phyloP scores from a whole-genome alignment of 1,140 invertebrate genomes.

The Meteorus sp. region DNA sequence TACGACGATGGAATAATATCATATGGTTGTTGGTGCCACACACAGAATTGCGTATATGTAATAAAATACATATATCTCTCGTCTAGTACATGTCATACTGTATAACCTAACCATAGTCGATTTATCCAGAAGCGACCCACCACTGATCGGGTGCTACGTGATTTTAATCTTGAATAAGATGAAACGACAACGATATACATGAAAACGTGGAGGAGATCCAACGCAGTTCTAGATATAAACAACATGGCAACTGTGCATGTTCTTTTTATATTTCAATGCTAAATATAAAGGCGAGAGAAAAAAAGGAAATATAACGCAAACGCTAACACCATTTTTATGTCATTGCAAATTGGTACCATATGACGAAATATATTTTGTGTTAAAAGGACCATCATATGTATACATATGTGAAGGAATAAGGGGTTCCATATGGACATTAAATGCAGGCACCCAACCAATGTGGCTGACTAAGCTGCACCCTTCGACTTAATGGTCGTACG shows the following conservation, averaged over 20 bases:
- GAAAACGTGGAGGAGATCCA: constrained; percentile 2
- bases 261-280: neutral
- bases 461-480: constrained; percentile 43
- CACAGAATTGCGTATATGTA: constrained; percentile 22
- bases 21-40: too few species aligned
- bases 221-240: too few species aligned
- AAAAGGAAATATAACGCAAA: too few species aligned
- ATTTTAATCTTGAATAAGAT: constrained; percentile 39
- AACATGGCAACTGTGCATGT: neutral
- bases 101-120: constrained; percentile 21
- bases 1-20: constrained; percentile 26
- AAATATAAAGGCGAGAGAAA: neutral
- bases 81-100: constrained; percentile 22
- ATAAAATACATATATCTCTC: neutral
- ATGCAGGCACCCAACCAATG: constrained; percentile 37
- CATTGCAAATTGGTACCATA: too few species aligned
- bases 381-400: neutral
- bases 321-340: too few species aligned
- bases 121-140: constrained; percentile 34
- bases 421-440: constrained; percentile 34
- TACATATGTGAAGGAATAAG: neutral
- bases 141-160: constrained; percentile 37
- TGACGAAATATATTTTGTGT: too few species aligned
- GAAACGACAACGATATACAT: constrained; percentile 13
- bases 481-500: constrained; percentile 39